phyloP scores from a whole-genome alignment of 1,140 invertebrate species.

The Fopius arisanus region DNA sequence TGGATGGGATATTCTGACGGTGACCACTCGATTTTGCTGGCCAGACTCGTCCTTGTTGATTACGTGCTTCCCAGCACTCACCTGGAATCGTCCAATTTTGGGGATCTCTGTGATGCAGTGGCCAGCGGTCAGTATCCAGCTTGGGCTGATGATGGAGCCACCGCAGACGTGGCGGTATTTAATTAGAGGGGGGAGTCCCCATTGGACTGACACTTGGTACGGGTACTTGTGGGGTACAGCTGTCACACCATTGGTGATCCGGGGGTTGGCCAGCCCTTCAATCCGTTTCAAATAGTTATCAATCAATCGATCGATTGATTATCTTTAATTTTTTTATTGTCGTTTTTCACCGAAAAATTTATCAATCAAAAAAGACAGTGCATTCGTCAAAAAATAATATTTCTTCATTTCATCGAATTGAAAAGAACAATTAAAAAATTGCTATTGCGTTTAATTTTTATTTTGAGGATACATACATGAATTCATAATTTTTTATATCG shows the following conservation, averaged over 20 bases:
- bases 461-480: no score
- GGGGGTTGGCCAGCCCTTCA: constrained; percentile 1
- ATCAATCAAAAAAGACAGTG: no score
- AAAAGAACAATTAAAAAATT: no score
- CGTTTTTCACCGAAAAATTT: background rate
- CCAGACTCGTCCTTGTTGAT: constrained; percentile 48
- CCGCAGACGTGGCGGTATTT: constrained; percentile 61
- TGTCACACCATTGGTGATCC: constrained; percentile 48
- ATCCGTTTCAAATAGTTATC: background rate
- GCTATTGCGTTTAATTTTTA: no score
- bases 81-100: constrained; percentile 36
- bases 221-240: constrained; percentile 53
- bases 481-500: no score
- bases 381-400: no score
- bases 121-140: constrained; percentile 64
- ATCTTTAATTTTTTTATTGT: background rate
- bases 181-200: constrained; percentile 36
- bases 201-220: constrained; percentile 52
- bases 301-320: background rate
- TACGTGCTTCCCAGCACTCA: constrained; percentile 57
- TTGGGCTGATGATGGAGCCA: constrained; percentile 61
- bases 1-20: constrained; percentile 58
- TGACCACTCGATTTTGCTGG: constrained; percentile 56
- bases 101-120: constrained; percentile 60
- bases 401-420: no score